Evolutionary conservation across 2,888 invertebrate genomes (phyloP).

Genomic region (Callosobruchus maculatus): DNA sequence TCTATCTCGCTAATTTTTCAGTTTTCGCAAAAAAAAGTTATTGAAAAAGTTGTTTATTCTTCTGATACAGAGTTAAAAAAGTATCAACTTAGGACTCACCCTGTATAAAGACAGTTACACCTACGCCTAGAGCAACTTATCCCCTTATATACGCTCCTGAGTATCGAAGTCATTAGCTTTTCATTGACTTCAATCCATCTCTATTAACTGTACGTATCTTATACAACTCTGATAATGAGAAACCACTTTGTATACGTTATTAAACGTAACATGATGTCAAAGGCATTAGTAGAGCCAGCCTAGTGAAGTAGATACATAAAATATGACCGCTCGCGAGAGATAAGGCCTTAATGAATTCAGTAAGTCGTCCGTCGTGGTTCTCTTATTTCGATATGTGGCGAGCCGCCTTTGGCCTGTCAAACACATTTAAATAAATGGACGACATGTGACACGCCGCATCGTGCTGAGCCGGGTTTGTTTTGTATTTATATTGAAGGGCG

Average conservation of each 20-base stretch:
- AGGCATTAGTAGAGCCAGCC: not conserved
- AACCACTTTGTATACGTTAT: not conserved
- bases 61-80: no score
- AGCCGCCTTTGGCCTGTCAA: not conserved
- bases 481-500: not conserved
- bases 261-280: not conserved
- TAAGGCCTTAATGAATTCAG: not conserved
- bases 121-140: no score
- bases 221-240: not conserved
- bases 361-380: not conserved
- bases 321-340: not conserved
- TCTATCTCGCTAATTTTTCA: no score
- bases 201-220: not conserved
- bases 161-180: not conserved
- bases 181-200: not conserved
- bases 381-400: not conserved
- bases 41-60: no score
- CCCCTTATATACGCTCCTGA: not conserved
- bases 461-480: not conserved
- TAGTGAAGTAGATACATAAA: not conserved
- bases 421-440: not conserved
- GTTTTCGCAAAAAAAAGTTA: no score
- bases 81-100: no score
- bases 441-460: not conserved
- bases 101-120: no score